Conservation (phyloP, 2,797 vertebrate species). For the Petrocephalus schoutedeni region DNA sequence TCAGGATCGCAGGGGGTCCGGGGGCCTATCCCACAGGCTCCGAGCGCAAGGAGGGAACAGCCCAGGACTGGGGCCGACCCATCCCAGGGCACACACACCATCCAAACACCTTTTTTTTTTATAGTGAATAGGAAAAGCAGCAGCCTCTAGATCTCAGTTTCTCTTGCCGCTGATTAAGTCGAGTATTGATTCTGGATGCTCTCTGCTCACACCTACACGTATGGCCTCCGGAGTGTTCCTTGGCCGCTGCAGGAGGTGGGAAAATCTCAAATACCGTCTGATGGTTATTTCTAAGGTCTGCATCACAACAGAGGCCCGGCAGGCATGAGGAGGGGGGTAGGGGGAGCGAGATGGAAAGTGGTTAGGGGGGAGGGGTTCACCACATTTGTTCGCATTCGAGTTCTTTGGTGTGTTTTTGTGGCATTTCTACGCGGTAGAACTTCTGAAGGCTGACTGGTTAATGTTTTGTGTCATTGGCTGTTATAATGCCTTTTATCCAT, state of each 20-base stretch:
- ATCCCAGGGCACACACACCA: not conserved
- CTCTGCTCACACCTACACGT: conserved; percentile 14
- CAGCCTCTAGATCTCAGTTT: not conserved
- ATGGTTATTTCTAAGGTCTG: conserved; percentile 3
- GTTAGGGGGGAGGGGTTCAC: not conserved
- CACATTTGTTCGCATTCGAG: not conserved
- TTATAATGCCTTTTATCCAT: not conserved
- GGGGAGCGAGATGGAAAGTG: not conserved
- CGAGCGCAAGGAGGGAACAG: not conserved
- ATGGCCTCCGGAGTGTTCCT: not conserved
- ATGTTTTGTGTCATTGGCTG: not conserved
- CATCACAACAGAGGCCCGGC: not conserved
- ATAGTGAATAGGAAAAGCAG: not conserved
- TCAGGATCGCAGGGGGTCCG: not conserved
- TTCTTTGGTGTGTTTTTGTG: not conserved
- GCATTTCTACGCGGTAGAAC: not conserved
- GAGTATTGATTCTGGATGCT: not conserved
- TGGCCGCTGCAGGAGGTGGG: conserved; percentile 12
- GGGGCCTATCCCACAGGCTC: not conserved
- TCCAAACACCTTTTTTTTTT: not conserved
- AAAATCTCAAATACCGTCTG: conserved; percentile 10
- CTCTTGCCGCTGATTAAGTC: not conserved
- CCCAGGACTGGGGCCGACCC: not conserved
- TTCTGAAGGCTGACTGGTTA: not conserved
- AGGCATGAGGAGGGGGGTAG: not conserved